Evolutionary conservation across 2,797 vertebrate species (phyloP).

Genomic region (Rhinoraja longicauda): DNA sequence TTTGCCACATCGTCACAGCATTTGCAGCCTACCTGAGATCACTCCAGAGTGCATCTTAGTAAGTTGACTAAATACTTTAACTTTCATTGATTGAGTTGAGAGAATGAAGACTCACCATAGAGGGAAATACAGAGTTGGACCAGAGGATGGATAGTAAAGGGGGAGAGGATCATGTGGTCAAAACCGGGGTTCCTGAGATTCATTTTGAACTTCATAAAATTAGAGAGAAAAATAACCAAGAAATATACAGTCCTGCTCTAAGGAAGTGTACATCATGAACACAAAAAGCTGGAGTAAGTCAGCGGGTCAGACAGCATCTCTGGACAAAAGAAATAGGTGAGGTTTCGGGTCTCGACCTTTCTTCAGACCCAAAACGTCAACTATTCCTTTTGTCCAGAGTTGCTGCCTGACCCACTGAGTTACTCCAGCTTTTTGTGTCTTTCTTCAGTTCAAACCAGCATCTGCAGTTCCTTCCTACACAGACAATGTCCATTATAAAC

Average conservation of each 20-base stretch:
- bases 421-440: too few relatives aligned
- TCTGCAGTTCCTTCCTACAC: too few relatives aligned
- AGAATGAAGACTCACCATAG: neutral
- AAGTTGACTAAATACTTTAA: neutral
- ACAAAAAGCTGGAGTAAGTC: neutral
- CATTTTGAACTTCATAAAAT: neutral
- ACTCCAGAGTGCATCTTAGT: neutral
- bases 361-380: too few relatives aligned
- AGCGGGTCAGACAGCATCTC: too few relatives aligned
- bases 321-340: too few relatives aligned
- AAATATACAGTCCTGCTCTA: neutral
- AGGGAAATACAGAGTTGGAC: neutral
- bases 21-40: neutral
- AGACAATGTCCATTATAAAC: too few relatives aligned
- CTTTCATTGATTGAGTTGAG: neutral
- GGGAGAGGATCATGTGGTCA: neutral
- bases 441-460: too few relatives aligned
- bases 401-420: too few relatives aligned
- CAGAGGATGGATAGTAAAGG: neutral
- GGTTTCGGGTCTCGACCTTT: too few relatives aligned
- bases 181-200: neutral
- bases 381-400: too few relatives aligned
- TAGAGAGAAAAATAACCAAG: conserved; percentile 17
- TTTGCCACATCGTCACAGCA: neutral
- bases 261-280: neutral